These are phyloP conservation scores for Pogonophryne albipinna DNA, from an alignment of 2,797 vertebrate species.

Conservation along the genomic window DNA sequence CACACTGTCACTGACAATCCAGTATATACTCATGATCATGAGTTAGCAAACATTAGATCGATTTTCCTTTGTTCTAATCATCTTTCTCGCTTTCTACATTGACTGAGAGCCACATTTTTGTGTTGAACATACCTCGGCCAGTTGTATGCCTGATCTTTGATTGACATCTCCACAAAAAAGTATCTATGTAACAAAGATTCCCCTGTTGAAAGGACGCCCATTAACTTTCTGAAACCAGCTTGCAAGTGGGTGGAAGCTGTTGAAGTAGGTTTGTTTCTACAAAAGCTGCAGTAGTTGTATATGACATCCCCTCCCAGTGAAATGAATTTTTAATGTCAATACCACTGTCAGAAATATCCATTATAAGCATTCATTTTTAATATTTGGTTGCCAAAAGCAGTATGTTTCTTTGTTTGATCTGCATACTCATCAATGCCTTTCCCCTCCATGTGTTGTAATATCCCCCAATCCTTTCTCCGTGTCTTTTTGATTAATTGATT, in stretches of 20 bases:
- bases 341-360: constrained; percentile 43
- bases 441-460: constrained; percentile 37
- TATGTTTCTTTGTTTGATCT: constrained; percentile 37
- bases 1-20: constrained; percentile 34
- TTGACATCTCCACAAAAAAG: constrained; percentile 56
- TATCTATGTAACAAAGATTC: constrained; percentile 19
- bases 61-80: constrained; percentile 41
- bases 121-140: constrained; percentile 34
- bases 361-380: constrained; percentile 32
- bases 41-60: constrained; percentile 50
- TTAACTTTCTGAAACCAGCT: constrained; percentile 42
- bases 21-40: constrained; percentile 66
- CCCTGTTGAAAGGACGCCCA: constrained; percentile 44
- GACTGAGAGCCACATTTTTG: constrained; percentile 52
- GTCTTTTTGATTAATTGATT: constrained; percentile 50
- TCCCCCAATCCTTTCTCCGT: constrained; percentile 28
- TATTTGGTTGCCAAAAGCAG: constrained; percentile 48
- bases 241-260: constrained; percentile 17
- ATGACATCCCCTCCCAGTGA: constrained; percentile 31
- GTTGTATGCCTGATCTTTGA: constrained; percentile 52
- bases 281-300: constrained; percentile 30
- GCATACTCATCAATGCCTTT: constrained; percentile 22
- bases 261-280: background rate
- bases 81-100: constrained; percentile 43
- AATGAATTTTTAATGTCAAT: constrained; percentile 51